Percentiles rank a stretch among this genome's conserved stretches.
phyloP scores from a whole-genome alignment of 2,888 invertebrate genomes.

The Mylabris sibirica region DNA sequence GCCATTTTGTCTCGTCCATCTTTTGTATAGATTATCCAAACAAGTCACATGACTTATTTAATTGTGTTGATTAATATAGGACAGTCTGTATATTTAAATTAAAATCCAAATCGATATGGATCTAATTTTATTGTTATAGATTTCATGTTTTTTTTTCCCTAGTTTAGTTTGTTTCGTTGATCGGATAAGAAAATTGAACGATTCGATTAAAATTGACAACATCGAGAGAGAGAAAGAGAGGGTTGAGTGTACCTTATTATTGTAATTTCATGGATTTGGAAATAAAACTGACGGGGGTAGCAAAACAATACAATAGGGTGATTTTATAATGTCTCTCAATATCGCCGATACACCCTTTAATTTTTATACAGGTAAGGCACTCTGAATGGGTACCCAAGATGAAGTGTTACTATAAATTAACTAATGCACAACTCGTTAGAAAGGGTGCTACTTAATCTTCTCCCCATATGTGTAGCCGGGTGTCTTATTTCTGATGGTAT shows the following conservation, averaged over 20 bases:
- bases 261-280: constrained; percentile 7
- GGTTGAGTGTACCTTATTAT: not conserved
- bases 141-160: constrained; percentile 7
- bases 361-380: no score
- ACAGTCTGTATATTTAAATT: not conserved
- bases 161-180: not conserved
- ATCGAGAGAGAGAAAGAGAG: not conserved
- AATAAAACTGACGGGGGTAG: not conserved
- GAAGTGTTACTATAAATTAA: no score
- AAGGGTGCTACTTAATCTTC: no score
- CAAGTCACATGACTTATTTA: not conserved
- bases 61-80: not conserved
- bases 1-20: not conserved
- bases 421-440: no score
- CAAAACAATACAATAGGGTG: not conserved
- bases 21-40: not conserved
- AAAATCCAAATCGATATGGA: not conserved
- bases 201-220: not conserved
- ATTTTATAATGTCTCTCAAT: not conserved
- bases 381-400: no score
- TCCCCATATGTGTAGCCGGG: no score
- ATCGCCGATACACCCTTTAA: not conserved
- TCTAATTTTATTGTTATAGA: not conserved
- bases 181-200: not conserved
- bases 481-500: no score